Percentiles rank a stretch among this genome's conserved stretches.
Evolutionary conservation across 1,140 invertebrate genomes (phyloP).

Genomic region (Listronotus oregonensis): DNA sequence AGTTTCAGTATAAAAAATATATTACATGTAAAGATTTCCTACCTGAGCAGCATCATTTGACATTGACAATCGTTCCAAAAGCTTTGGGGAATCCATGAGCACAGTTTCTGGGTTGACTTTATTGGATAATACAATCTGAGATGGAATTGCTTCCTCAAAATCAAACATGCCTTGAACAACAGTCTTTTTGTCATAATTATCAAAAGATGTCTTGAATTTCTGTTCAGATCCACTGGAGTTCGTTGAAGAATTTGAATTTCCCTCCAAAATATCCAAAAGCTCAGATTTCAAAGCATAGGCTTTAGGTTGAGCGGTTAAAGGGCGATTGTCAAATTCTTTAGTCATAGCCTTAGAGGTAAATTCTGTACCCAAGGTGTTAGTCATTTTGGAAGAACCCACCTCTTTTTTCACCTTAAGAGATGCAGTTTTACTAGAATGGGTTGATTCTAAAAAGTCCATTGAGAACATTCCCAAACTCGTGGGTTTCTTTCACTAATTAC

Average conservation of each 20-base stretch:
- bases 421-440: slow-evolving; percentile 11
- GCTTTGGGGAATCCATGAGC: slow-evolving; percentile 38
- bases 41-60: slow-evolving; percentile 18
- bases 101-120: slow-evolving; percentile 29
- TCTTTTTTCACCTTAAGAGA: neutral
- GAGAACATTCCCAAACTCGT: slow-evolving; percentile 47
- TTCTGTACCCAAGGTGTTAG: slow-evolving; percentile 26
- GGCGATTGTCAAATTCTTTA: slow-evolving; percentile 25
- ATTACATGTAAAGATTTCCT: neutral
- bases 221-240: slow-evolving; percentile 25
- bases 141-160: slow-evolving; percentile 47
- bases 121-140: slow-evolving; percentile 44
- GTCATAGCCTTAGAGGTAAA: slow-evolving; percentile 35
- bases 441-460: slow-evolving; percentile 47
- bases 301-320: slow-evolving; percentile 21
- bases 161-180: slow-evolving; percentile 41
- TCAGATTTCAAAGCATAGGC: slow-evolving; percentile 29
- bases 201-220: slow-evolving; percentile 27
- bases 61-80: slow-evolving; percentile 42
- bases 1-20: too few species aligned
- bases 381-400: neutral
- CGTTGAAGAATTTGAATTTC: slow-evolving; percentile 34
- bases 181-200: slow-evolving; percentile 19
- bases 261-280: slow-evolving; percentile 39
- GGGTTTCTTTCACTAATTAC: slow-evolving; percentile 44